These are phyloP conservation scores for Phthorimaea operculella DNA, from an alignment of 1,140 invertebrate species.

Conservation along the genomic window DNA sequence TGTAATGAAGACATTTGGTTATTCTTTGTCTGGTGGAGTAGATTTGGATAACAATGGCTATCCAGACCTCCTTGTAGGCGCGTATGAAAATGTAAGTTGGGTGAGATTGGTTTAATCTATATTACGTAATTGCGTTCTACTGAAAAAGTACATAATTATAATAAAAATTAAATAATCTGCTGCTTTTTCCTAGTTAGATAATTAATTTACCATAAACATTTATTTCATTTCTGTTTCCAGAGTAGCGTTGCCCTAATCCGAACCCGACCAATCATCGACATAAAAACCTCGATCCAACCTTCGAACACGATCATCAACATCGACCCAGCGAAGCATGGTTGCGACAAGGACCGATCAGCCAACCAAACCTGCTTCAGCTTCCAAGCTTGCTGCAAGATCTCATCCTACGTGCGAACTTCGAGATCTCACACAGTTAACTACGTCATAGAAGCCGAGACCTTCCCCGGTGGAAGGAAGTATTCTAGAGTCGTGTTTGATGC, in stretches of 20 bases:
- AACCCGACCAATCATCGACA: conserved; percentile 88
- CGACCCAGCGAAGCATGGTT: conserved; percentile 81
- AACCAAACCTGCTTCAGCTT: conserved; percentile 90
- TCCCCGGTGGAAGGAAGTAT: conserved; percentile 79
- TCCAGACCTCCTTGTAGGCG: conserved; percentile 90
- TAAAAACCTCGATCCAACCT: conserved; percentile 73
- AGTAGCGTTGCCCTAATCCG: conserved; percentile 79
- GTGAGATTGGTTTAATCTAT: neutral
- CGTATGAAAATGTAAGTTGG: conserved; percentile 76
- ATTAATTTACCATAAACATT: too few relatives aligned
- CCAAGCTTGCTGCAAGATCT: conserved; percentile 85
- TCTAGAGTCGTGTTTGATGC: conserved; percentile 82
- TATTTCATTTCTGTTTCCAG: conserved; percentile 41
- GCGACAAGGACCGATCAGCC: conserved; percentile 71
- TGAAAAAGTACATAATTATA: too few relatives aligned
- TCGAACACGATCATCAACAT: conserved; percentile 76
- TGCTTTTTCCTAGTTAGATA: too few relatives aligned
- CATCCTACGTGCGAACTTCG: conserved; percentile 70
- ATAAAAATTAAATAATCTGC: too few relatives aligned
- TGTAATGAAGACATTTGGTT: conserved; percentile 82
- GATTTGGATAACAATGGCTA: conserved; percentile 94
- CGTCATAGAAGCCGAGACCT: conserved; percentile 87
- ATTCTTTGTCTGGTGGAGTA: conserved; percentile 87
- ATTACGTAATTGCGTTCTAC: too few relatives aligned
- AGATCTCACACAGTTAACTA: conserved; percentile 74